Conservation (phyloP, 2,888 invertebrate species). For the Aspidiotus destructor region DNA sequence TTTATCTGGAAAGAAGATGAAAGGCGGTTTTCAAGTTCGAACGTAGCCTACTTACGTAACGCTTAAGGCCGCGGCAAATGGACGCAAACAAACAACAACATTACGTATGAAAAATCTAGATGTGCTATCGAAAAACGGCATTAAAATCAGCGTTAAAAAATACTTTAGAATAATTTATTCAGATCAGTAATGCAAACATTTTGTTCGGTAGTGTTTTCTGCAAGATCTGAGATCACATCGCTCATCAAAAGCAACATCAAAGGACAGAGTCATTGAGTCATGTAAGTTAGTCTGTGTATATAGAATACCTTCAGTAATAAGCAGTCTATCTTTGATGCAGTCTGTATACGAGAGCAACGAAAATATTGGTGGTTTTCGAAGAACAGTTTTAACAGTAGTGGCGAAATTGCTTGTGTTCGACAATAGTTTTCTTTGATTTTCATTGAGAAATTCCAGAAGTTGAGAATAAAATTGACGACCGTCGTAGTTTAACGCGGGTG, state of each 20-base stretch:
- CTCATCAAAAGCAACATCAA: neutral
- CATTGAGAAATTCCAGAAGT: conserved; percentile 30
- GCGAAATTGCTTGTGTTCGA: conserved; percentile 13
- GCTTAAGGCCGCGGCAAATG: too few species aligned
- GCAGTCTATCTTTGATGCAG: conserved; percentile 5
- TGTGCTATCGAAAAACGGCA: too few species aligned
- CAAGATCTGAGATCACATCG: too few species aligned
- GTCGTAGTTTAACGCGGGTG: conserved; percentile 63
- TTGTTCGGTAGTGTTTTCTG: too few species aligned
- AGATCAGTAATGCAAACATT: too few species aligned
- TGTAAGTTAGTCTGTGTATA: neutral
- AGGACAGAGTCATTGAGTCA: neutral
- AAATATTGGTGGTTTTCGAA: conserved; percentile 37
- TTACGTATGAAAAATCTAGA: too few species aligned
- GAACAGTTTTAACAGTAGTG: conserved; percentile 23
- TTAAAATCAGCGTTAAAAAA: too few species aligned
- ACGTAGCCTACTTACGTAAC: too few species aligned
- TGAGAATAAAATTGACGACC: conserved; percentile 73
- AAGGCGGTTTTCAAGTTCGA: too few species aligned
- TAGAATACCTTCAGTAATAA: neutral
- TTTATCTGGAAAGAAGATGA: neutral
- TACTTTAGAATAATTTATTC: too few species aligned
- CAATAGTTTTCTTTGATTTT: conserved; percentile 15
- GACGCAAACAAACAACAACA: too few species aligned
- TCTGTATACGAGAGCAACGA: conserved; percentile 36